Evolutionary conservation across 2,797 vertebrate genomes (phyloP), one percentile per base, ranked within the genome.

Genomic region (Miichthys miiuy): DNA sequence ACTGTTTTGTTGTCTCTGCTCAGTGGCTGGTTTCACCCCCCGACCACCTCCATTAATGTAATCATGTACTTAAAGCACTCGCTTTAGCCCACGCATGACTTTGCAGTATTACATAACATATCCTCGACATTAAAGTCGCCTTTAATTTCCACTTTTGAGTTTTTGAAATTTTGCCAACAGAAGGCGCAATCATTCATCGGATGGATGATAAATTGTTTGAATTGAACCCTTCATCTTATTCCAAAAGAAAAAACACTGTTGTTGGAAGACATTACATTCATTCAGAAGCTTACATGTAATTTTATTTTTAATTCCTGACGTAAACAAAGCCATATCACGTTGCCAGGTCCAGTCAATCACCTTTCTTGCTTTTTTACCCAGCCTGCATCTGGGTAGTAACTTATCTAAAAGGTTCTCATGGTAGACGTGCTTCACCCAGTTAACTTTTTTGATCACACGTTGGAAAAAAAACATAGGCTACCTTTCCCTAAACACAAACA

Each of bases 1-100:
- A 89, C 80, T 82, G 87, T 89, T 90, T 83, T 87, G 85, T 87
- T 79, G 68, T 69, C 67, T 89, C 74, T 68, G 72, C 81, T 78
- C 79, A 82, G 82, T 73, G 81, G 69, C 78, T 84, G 71, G 77
- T 78, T 87, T 38, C 34, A 38, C 74, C 79, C 58, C 78, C 68
- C 65, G 65, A 81, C 71, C 79, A 84, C 65, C 62, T 82, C 52
- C 58, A 57, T 83, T 80, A 72, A 89, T 64, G 65, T 73, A 83
- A 83, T 88, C 77, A 85, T 74, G 73, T 87, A 80, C 68, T 85
- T 81, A 77, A 57, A 83, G 68, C 27, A 17, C 73, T 88, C 68
- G 56, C 80, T 80, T 85, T 70, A 86, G 68, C 61, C 51, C 68
- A 79, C 1, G 72, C 73, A 77, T 79, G 83, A 85, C 80, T 76